Evolutionary conservation across 2,797 vertebrate genomes (phyloP), one percentile per base, ranked within the genome.

Genomic region (Melopsittacus undulatus): DNA sequence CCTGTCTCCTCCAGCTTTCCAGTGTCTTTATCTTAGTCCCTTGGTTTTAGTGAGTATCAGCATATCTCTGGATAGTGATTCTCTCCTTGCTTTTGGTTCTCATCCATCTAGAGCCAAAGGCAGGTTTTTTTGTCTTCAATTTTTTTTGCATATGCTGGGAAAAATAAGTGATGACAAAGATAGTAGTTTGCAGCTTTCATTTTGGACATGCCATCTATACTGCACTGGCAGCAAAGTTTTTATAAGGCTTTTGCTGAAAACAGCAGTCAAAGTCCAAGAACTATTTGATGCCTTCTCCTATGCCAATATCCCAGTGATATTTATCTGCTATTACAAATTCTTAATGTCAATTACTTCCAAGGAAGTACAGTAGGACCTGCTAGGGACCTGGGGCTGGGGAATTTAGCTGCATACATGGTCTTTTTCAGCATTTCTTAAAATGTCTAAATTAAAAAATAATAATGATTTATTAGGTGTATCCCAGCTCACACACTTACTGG

Each of bases 301-400:
- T 63, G 40, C 20, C 30, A 52, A 62, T n/a, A n/a, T 2, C 4
- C 2, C 4, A 45, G 8, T 0, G 3, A 36, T 23, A 43, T 70
- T 89, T 85, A 43, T 87, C 22, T 4, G 1, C 11, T 82, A 52
- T 66, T 70, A 80, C 5, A 66, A 84, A 84, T 57, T 62, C 14
- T 75, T 89, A 24, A 10, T 59, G 17, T 40, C 40, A 82, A 3
- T 73, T 83, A 16, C n/a, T 69, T 89, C 54, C 10, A 38, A 13
- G 5, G 62, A 85, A 34, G 2, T 45, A 62, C 14, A 38, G 17
- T 13, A 81, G 18, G 6, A 73, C 19, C n/a, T 76, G 5, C 18
- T 70, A 36, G 27, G 11, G 30, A 49, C 19, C 6, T 54, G 34
- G 8, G 22, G 2, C 10, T 26, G 29, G 11, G 10, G 5, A 20